phyloP scores from a whole-genome alignment of 1,140 invertebrate species.

The Asobara japonica region DNA sequence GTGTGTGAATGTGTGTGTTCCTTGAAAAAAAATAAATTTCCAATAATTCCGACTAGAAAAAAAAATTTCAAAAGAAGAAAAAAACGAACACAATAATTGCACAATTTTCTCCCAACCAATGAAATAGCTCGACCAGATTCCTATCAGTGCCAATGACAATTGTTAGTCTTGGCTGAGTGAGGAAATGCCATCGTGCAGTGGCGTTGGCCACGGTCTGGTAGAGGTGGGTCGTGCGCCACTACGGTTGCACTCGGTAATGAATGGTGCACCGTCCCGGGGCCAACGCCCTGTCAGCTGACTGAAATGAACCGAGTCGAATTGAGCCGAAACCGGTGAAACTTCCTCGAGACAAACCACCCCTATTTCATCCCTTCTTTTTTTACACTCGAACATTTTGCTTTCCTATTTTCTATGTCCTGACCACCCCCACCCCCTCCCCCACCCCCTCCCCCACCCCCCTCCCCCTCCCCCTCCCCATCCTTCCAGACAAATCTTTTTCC shows the following conservation, averaged over 20 bases:
- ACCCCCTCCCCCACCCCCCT: no score
- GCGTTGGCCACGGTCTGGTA: conserved; percentile 39
- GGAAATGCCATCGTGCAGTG: conserved; percentile 1
- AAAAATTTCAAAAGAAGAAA: no score
- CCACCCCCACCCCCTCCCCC: neutral
- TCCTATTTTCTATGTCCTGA: neutral
- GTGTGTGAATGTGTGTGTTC: no score
- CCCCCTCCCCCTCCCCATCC: no score
- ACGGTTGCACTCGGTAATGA: conserved; percentile 50
- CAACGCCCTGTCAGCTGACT: conserved; percentile 60
- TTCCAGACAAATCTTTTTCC: no score
- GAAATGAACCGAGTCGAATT: conserved; percentile 51
- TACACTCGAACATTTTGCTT: neutral
- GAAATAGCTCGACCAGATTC: neutral
- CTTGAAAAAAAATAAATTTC: no score
- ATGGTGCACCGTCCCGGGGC: conserved; percentile 53
- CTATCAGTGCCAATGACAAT: neutral
- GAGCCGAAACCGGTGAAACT: conserved; percentile 36
- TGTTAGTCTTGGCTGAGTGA: neutral
- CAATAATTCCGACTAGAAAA: no score
- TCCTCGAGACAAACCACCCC: conserved; percentile 17
- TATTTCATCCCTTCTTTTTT: neutral
- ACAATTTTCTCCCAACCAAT: no score
- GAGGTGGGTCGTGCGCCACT: conserved; percentile 45
- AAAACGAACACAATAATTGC: no score